Evolutionary conservation across 2,888 invertebrate genomes (phyloP), one percentile per base, ranked within the genome.

Genomic region (Diaphora mendica): DNA sequence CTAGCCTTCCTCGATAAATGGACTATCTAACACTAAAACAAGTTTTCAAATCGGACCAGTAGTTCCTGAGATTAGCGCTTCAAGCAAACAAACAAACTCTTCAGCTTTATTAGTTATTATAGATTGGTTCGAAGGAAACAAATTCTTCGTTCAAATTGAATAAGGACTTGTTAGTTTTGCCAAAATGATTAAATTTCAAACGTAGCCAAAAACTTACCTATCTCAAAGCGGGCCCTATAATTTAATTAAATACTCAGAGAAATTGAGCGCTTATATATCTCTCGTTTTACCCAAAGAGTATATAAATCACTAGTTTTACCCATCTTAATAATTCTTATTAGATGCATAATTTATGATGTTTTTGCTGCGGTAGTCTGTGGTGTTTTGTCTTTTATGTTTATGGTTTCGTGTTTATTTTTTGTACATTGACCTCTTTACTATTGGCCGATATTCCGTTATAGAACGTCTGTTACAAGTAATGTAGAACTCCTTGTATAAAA

Each of bases 351-450:
- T 26, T 62, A 62, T 30, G 15, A 20, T 62, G 62, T 30, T 62
- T 68, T 73, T 80, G 79, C 86, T 86, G 83, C 85, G 86, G 82
- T 84, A 78, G 80, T 86, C 82, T 73, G 68, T 73, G 78, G 75
- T 8, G 62, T 62, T 62, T 69, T 39, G 73, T n/a, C 77, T 76
- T 75, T 77, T 71, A 64, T 70, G 44, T 79, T 35, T 71, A 74
- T 75, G 72, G 72, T 55, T 74, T 66, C 72, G 65, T 74, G 72
- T 83, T 77, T 79, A 79, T 78, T 81, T 68, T 81, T 79, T 35
- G 82, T 79, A 73, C 72, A 44, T 77, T 82, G 82, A 77, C 78
- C 82, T 79, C 77, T 64, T 84, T 82, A 66, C 35, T 70, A 20
- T 74, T 44, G 23, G 62, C 48, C 35, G 76, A 68, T 68, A 62